These are phyloP conservation scores for Brachypalpus laphriformis DNA, from an alignment of 2,888 invertebrate genomes.

Conservation along the genomic window DNA sequence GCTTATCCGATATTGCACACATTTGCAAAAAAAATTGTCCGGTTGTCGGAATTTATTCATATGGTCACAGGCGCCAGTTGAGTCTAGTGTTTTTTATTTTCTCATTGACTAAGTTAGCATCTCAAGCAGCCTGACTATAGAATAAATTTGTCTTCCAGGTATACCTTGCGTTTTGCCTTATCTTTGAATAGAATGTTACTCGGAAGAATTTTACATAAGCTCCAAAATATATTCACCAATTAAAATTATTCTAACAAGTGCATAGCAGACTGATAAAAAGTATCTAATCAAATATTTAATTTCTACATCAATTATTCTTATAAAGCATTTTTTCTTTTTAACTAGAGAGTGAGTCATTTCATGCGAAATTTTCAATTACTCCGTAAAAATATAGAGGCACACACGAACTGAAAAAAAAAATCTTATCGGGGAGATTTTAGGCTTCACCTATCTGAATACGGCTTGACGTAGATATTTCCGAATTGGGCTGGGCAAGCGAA, in stretches of 20 bases:
- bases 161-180: background rate
- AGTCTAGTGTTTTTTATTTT: background rate
- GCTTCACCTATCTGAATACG: conserved; percentile 8
- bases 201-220: background rate
- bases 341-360: background rate
- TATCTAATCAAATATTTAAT: background rate
- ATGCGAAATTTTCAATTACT: background rate
- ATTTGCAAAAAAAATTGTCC: conserved; percentile 24
- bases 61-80: background rate
- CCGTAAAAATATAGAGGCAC: background rate
- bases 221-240: background rate
- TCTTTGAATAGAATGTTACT: background rate
- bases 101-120: background rate
- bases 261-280: conserved; percentile 2
- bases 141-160: background rate
- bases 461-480: conserved; percentile 9
- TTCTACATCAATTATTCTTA: background rate
- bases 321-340: background rate
- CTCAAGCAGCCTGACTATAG: background rate
- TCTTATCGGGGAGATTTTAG: conserved; percentile 33
- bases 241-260: background rate
- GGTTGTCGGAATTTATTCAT: background rate
- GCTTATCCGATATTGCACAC: background rate
- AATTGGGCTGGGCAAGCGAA: background rate
- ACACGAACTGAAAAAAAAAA: background rate